Base-by-base conservation (phyloP, 64 coral and sea anemone genomes). In the Pocillopora damicornis region DNA sequence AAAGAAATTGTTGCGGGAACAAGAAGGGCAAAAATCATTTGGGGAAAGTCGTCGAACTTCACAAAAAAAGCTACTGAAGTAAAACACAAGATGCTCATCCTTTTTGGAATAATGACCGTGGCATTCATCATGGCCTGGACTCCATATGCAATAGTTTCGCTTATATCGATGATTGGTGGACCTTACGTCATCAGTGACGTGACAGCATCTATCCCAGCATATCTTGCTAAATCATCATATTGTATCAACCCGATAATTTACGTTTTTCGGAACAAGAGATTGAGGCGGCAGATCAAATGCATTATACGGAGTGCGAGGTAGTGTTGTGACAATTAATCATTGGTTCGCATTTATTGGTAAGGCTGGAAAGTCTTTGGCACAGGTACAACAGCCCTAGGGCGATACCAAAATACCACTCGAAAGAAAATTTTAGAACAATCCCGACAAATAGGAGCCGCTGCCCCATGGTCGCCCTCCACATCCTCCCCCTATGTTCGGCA, bases 61-160 rank as follows among this genome's bases (percentile, higher is more conserved):
- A 86, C 82, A 15, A 66, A 35, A 72, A 37, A 51, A 18, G 42
- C 30, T 15, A 72, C 42, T 36, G 62, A 38, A 66, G 11, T 68
- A 18, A 26, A 86, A 61, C 62, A 37, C 35, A 86, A 51, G 17
- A 42, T 63, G 16, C 76, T 63, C 12, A 71, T 65, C 12, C 7
- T 79, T 7, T 76, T 78, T 26, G 72, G 37, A 17, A n/a, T 89
- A 15, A 72, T 89, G 76, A 80, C 59, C 36, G 75, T 38, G 16
- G 87, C 26, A n/a, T 89, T 79, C 59, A 37, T 89, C 12, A 22
- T 80, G n/a, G 87, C 87, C 13, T 89, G 87, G 87, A 79, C 87
- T 51, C 87, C 87, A 45, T 89, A 89, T 56, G 87, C 87, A 15
- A 56, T 80, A 2, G 76, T 89, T 20, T 89, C 75, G 22, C 18